Base-by-base conservation (phyloP, 2,113 vertebrate species). In the Oncorhynchus tshawytscha region DNA sequence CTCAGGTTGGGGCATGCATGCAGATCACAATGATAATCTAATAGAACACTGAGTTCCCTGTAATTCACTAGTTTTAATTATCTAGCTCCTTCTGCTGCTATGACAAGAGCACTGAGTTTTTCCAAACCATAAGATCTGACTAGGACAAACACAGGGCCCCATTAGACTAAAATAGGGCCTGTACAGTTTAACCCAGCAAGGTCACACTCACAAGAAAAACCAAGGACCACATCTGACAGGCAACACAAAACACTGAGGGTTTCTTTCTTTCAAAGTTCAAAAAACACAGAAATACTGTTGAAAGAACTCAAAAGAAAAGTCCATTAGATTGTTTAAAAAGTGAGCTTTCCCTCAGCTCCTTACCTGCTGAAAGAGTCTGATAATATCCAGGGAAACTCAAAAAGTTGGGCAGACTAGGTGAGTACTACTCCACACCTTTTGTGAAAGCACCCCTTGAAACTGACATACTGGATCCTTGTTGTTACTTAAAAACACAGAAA, bases 1-100 rank as follows among this genome's bases (percentile, higher is more conserved):
- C 71, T 82, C 86, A 86, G 83, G 88, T 88, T 80, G 48, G 83
- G 86, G 76, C 81, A 83, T 79, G 84, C 81, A 85, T 81, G 75
- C 81, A 84, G 78, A 84, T 84, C 81, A 75, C 67, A 34, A 39
- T 74, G 62, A 74, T 70, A 84, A 82, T 78, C 73, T 70, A 54
- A 54, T 18, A 54, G 4, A 16, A 18, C 59, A 16, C 7, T 0
- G 9, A 62, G n/a, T 22, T 62, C n/a, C 59, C 59, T 62, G 59
- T 62, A n/a, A 62, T 62, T 62, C 18, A n/a, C 59, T 16, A n/a
- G 16, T n/a, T n/a, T 11, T 62, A 62, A 62, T 62, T 16, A 13
- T 24, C 16, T 8, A 16, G n/a, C 9, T 45, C 39, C 39, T 57
- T 57, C 54, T 57, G 20, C 54, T 20, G 54, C 54, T 20, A 57